Evolutionary conservation across 2,797 vertebrate species (phyloP).

Genomic region (Sebastes trivittatus): DNA sequence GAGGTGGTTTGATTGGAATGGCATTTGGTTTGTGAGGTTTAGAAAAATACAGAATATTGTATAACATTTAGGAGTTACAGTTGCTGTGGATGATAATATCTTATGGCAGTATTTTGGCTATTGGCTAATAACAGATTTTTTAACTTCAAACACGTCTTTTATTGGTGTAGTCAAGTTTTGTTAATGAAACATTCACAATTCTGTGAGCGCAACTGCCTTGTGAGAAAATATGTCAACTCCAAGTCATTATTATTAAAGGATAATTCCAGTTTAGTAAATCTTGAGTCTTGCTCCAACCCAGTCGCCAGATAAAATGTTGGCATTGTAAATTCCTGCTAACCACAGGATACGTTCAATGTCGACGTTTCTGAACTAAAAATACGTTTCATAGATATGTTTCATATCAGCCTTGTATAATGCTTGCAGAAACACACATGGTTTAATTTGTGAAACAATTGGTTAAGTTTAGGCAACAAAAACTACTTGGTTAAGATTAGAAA

Average conservation of each 20-base stretch:
- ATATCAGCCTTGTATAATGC: no score
- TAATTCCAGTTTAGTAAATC: not conserved
- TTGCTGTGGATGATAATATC: not conserved
- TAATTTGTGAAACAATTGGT: no score
- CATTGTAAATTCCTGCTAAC: no score
- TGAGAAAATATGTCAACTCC: not conserved
- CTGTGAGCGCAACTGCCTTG: not conserved
- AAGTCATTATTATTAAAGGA: not conserved
- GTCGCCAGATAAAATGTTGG: no score
- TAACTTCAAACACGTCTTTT: not conserved
- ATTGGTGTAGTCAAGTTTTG: not conserved
- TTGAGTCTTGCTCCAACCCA: not conserved
- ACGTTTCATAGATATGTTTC: no score
- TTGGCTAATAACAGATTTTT: not conserved
- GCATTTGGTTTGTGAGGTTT: constrained; percentile 43
- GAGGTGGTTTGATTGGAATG: constrained; percentile 59
- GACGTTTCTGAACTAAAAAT: no score
- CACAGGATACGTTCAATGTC: no score
- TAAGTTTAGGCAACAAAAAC: no score
- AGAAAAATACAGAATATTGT: constrained; percentile 22
- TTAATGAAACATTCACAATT: not conserved
- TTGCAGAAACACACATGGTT: no score
- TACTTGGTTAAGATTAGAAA: no score
- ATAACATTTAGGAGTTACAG: not conserved
- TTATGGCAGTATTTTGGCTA: not conserved